Evolutionary conservation across 2,113 vertebrate genomes (phyloP).

Genomic region (Archocentrus centrarchus): DNA sequence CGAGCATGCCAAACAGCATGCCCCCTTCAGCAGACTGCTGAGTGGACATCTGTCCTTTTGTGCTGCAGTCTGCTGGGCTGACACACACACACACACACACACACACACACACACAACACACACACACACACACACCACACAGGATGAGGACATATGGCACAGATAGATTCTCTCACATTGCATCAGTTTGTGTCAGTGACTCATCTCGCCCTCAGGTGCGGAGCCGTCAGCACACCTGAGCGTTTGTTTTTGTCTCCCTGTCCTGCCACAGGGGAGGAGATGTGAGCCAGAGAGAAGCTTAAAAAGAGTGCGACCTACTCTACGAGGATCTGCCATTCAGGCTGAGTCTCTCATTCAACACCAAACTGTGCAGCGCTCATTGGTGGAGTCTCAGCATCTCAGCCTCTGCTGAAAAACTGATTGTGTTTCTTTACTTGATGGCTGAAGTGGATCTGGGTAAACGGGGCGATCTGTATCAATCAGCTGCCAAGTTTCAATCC

Average conservation of each 20-base stretch:
- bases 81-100: too few relatives aligned
- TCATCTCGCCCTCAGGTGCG: slow-evolving; percentile 9
- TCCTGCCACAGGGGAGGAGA: slow-evolving; percentile 5
- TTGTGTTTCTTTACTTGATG: not conserved
- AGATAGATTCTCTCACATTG: not conserved
- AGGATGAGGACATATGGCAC: slow-evolving; percentile 33
- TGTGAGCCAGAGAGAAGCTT: not conserved
- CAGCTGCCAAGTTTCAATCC: rapidly evolving
- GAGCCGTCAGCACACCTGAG: slow-evolving; percentile 20
- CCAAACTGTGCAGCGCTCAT: not conserved
- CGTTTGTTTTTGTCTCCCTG: slow-evolving; percentile 1
- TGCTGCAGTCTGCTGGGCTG: slow-evolving; percentile 17
- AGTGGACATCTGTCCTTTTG: slow-evolving; percentile 51
- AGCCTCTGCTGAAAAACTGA: not conserved
- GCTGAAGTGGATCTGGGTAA: not conserved
- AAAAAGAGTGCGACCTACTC: not conserved
- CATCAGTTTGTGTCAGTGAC: slow-evolving; percentile 23
- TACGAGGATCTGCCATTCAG: not conserved
- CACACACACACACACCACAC: slow-evolving; percentile 3
- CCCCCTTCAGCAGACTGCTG: slow-evolving; percentile 32
- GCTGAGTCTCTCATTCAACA: not conserved
- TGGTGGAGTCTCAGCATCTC: not conserved
- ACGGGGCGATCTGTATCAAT: not conserved
- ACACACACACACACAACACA: too few relatives aligned
- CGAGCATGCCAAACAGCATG: slow-evolving; percentile 34